Percentiles rank a stretch among this genome's conserved stretches.
Conservation (phyloP, 1,140 invertebrate species). For the Diploscapter pachys region DNA sequence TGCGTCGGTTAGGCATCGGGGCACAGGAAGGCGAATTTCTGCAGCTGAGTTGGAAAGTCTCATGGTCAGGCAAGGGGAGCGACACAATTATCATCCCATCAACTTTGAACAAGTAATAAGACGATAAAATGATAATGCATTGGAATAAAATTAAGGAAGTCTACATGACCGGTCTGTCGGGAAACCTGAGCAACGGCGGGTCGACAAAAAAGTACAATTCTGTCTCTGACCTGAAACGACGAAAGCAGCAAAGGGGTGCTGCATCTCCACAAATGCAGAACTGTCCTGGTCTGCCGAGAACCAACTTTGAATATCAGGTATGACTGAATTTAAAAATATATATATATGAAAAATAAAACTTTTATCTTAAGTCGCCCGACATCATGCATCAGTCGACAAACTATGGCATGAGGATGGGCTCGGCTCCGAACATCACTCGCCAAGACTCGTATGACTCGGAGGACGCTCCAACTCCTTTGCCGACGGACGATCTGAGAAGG, state of each 20-base stretch:
- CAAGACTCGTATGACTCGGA: constrained; percentile 29
- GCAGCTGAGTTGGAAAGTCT: constrained; percentile 83
- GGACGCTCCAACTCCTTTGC: constrained; percentile 24
- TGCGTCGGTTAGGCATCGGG: constrained; percentile 77
- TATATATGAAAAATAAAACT: neutral
- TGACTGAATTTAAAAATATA: neutral
- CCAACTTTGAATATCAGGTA: constrained; percentile 22
- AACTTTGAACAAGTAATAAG: constrained; percentile 15
- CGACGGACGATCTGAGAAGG: constrained; percentile 14
- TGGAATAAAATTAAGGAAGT: constrained; percentile 1
- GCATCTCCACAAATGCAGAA: constrained; percentile 7
- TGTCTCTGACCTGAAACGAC: constrained; percentile 88
- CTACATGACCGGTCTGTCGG: too few species aligned
- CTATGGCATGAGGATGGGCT: neutral
- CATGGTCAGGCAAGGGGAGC: constrained; percentile 73
- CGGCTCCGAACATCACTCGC: constrained; percentile 41
- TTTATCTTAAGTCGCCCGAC: constrained; percentile 37
- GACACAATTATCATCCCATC: constrained; percentile 23
- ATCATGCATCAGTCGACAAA: constrained; percentile 3
- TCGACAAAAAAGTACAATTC: constrained; percentile 77
- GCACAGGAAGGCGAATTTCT: constrained; percentile 77
- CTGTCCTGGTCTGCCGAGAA: constrained; percentile 17
- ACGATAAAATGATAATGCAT: constrained; percentile 15
- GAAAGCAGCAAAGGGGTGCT: constrained; percentile 61
- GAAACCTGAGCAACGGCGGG: neutral